Percentiles rank a stretch among this genome's conserved stretches.
Conservation (phyloP, 2,797 vertebrate genomes). For the Helarctos malayanus region DNA sequence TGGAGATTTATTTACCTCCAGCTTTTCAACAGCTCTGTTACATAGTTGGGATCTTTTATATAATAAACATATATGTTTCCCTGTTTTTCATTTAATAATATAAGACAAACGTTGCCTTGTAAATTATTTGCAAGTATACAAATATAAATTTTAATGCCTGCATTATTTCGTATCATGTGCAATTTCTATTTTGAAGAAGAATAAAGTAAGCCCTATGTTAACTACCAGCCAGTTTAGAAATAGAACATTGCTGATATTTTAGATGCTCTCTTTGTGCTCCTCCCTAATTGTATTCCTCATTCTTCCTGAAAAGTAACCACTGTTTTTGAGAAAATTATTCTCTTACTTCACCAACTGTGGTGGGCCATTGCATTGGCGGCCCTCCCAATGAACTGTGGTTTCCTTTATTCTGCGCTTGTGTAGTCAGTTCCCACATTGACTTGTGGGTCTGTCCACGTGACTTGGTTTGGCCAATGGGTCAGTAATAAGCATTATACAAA, state of each 20-base stretch:
- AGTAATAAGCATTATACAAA: background rate
- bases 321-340: constrained; percentile 24
- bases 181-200: constrained; percentile 51
- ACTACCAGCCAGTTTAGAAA: background rate
- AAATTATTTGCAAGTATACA: constrained; percentile 33
- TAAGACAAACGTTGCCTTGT: background rate
- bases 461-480: background rate
- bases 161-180: background rate
- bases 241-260: background rate
- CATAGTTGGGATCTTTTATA: background rate
- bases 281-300: background rate
- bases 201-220: background rate
- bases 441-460: background rate
- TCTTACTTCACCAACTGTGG: background rate
- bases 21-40: background rate
- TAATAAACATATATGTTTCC: background rate
- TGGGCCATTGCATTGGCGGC: background rate
- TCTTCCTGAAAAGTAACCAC: background rate
- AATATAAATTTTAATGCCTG: background rate
- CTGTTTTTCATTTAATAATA: constrained; percentile 21
- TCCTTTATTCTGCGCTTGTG: background rate
- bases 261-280: background rate
- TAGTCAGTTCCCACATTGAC: background rate
- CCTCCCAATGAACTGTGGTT: background rate
- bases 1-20: background rate